Percentiles rank a stretch among this genome's conserved stretches.
phyloP scores from a whole-genome alignment of 2,113 vertebrate species.

The Dicentrarchus labrax region DNA sequence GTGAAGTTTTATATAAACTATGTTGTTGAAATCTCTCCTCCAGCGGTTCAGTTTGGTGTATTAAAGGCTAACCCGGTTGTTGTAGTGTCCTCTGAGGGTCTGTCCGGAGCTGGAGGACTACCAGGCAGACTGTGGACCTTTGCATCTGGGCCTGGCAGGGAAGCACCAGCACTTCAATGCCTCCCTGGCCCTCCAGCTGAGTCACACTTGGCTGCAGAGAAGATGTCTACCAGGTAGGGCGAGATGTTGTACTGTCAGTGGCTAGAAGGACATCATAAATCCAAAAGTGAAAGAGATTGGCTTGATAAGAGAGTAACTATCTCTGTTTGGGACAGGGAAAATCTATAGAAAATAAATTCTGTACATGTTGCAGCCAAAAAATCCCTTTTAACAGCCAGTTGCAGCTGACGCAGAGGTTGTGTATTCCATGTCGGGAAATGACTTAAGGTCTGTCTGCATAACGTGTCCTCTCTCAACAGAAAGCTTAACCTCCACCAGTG shows the following conservation, averaged over 20 bases:
- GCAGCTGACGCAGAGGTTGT: too few relatives aligned
- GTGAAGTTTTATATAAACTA: not conserved
- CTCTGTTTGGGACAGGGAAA: too few relatives aligned
- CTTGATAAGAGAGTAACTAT: too few relatives aligned
- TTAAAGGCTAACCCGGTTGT: not conserved
- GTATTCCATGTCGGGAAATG: not conserved
- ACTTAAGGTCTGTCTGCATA: not conserved
- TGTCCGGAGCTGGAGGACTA: slow-evolving; percentile 91
- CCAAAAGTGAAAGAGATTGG: not conserved
- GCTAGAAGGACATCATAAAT: not conserved
- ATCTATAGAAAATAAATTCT: too few relatives aligned
- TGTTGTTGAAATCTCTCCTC: not conserved
- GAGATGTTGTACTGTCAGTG: not conserved
- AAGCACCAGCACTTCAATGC: slow-evolving; percentile 92
- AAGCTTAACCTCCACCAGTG: not conserved
- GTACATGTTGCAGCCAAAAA: too few relatives aligned
- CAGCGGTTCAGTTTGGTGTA: not conserved
- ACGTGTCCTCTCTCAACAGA: slow-evolving; percentile 49
- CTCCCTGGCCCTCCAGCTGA: slow-evolving; percentile 92
- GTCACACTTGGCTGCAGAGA: slow-evolving; percentile 88
- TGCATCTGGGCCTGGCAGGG: slow-evolving; percentile 90
- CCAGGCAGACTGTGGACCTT: slow-evolving; percentile 48
- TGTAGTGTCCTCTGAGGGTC: slow-evolving; percentile 89
- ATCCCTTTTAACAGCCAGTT: too few relatives aligned
- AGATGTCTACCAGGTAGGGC: slow-evolving; percentile 81